A percentile compares a stretch with the other conserved stretches of the same genome.
Conservation (phyloP, 2,113 vertebrate genomes). For the Mirza zaza region DNA sequence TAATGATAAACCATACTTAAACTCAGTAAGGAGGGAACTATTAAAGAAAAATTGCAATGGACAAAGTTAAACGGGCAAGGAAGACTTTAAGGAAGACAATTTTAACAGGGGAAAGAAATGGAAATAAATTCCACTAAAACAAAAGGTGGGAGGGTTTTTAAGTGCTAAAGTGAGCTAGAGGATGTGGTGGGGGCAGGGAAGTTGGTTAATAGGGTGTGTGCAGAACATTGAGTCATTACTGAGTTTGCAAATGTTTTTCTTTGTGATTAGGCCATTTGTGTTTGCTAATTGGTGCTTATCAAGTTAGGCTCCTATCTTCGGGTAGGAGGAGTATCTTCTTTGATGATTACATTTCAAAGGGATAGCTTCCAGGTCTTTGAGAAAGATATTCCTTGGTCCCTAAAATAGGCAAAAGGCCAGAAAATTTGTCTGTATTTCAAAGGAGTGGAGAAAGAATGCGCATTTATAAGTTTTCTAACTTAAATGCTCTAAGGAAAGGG, state of each 20-base stretch:
- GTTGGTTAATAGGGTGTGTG: not conserved
- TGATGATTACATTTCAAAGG: not conserved
- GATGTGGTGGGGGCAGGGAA: too few relatives aligned
- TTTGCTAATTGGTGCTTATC: not conserved
- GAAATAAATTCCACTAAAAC: not conserved
- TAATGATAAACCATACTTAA: not conserved
- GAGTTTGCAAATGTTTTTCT: not conserved
- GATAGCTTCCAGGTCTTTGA: not conserved
- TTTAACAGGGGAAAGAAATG: not conserved
- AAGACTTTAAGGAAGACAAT: not conserved
- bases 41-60: not conserved
- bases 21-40: not conserved
- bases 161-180: not conserved
- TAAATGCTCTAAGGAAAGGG: not conserved
- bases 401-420: not conserved
- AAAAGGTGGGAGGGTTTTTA: not conserved
- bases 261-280: not conserved
- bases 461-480: not conserved
- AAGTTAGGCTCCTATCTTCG: not conserved
- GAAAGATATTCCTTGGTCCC: not conserved
- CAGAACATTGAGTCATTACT: not conserved
- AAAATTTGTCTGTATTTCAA: slow-evolving; percentile 20
- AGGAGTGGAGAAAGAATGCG: not conserved
- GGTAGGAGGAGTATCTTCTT: not conserved
- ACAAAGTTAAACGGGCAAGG: not conserved